These are phyloP conservation scores for Xyliphius kryptos DNA, from an alignment of 2,113 vertebrate species.

Conservation along the genomic window DNA sequence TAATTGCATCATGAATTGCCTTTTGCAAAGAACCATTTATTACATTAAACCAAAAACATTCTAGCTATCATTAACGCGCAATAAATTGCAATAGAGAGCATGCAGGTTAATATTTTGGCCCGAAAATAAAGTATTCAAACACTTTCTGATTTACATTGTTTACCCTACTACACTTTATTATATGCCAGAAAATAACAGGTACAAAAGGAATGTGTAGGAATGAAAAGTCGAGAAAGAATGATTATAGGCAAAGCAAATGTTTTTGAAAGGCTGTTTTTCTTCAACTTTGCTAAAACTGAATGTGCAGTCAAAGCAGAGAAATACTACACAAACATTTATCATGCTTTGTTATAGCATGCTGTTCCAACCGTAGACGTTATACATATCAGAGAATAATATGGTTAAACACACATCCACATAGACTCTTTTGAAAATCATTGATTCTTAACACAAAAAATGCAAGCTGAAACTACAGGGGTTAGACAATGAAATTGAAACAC, in stretches of 20 bases:
- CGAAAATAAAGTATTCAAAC: too few relatives aligned
- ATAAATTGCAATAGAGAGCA: too few relatives aligned
- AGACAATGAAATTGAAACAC: too few relatives aligned
- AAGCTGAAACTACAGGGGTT: too few relatives aligned
- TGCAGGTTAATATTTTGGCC: too few relatives aligned
- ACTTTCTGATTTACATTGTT: not conserved
- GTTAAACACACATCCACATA: too few relatives aligned
- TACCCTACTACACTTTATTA: not conserved
- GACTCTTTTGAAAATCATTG: too few relatives aligned
- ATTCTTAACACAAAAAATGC: not conserved
- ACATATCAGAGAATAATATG: too few relatives aligned
- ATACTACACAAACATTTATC: not conserved
- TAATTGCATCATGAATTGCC: not conserved
- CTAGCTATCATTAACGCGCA: not conserved
- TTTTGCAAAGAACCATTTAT: slow-evolving; percentile 2
- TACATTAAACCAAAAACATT: not conserved
- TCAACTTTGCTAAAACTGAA: not conserved
- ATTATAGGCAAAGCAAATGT: not conserved
- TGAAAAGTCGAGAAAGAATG: not conserved
- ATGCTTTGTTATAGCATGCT: not conserved
- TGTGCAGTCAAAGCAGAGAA: not conserved
- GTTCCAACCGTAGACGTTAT: too few relatives aligned
- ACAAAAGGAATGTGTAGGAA: not conserved
- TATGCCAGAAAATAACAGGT: not conserved
- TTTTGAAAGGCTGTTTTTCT: not conserved